Evolutionary conservation across 2,113 vertebrate genomes (phyloP).

Genomic region (Geococcyx californianus): DNA sequence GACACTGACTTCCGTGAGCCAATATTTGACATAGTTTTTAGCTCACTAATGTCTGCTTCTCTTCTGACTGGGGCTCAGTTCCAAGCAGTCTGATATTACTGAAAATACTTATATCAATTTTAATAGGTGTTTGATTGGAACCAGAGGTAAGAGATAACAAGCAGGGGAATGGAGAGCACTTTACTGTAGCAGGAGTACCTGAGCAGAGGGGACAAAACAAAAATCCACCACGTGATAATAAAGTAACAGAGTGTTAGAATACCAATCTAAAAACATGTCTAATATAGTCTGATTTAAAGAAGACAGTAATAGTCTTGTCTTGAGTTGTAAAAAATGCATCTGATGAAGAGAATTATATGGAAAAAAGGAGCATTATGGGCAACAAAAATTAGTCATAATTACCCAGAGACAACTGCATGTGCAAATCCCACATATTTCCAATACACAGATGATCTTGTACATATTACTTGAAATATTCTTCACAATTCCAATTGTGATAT

Average conservation of each 20-base stretch:
- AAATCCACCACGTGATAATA: neutral
- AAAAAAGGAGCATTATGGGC: neutral
- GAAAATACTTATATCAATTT: neutral
- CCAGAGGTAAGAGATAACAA: neutral
- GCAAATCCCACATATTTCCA: neutral
- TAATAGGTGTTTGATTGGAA: conserved; percentile 27
- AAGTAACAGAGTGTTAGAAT: neutral
- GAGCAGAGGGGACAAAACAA: neutral
- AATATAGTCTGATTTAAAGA: neutral
- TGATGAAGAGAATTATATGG: neutral
- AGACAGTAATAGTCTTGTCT: neutral
- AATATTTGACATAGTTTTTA: neutral
- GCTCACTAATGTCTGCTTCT: neutral
- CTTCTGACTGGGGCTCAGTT: neutral
- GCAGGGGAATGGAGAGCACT: neutral
- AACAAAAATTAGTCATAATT: neutral
- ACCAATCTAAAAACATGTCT: neutral
- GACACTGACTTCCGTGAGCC: neutral
- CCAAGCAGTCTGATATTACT: neutral
- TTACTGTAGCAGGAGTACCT: neutral
- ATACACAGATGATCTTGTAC: neutral
- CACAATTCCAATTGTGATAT: neutral
- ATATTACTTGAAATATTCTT: neutral
- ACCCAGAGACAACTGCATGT: fast-evolving
- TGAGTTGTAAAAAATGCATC: neutral